A percentile compares a stretch with the other conserved stretches of the same genome.
Conservation (phyloP, 2,113 vertebrate genomes). For the Limanda limanda region DNA sequence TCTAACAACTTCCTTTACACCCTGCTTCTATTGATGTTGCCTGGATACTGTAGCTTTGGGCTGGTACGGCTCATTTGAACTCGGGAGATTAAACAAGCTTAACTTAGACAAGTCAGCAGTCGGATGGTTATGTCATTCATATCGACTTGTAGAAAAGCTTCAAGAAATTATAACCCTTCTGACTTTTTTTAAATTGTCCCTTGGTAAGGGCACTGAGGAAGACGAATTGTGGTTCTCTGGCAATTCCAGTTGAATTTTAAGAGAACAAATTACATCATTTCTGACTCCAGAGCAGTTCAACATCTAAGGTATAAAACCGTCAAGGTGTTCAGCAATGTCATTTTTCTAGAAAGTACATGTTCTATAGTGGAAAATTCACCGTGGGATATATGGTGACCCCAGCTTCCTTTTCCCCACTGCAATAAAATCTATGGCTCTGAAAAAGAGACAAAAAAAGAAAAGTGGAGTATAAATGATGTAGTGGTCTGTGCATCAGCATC, state of each 20-base stretch:
- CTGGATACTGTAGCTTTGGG: conserved; percentile 51
- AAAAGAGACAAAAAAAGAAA: conserved; percentile 8
- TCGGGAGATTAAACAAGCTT: conserved; percentile 35
- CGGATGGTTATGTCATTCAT: not conserved
- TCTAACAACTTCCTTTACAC: not conserved
- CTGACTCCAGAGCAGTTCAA: not conserved
- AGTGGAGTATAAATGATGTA: conserved; percentile 40
- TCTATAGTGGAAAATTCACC: not conserved
- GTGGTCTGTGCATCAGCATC: conserved; percentile 51
- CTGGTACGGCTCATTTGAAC: conserved; percentile 30
- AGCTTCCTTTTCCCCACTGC: not conserved
- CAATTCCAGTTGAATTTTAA: conserved; percentile 1
- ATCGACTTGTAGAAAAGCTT: not conserved
- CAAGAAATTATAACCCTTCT: not conserved
- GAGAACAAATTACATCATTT: not conserved
- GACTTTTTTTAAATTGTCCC: not conserved
- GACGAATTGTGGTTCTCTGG: not conserved
- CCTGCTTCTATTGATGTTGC: conserved; percentile 45
- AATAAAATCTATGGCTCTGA: conserved; percentile 17
- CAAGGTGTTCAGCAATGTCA: not conserved
- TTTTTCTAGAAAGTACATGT: not conserved
- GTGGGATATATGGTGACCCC: not conserved
- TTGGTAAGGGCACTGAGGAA: not conserved
- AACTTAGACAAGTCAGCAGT: conserved; percentile 30
- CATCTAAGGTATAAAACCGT: not conserved